Base-by-base conservation (phyloP, 2,113 vertebrate genomes). In the Aplodontia rufa region DNA sequence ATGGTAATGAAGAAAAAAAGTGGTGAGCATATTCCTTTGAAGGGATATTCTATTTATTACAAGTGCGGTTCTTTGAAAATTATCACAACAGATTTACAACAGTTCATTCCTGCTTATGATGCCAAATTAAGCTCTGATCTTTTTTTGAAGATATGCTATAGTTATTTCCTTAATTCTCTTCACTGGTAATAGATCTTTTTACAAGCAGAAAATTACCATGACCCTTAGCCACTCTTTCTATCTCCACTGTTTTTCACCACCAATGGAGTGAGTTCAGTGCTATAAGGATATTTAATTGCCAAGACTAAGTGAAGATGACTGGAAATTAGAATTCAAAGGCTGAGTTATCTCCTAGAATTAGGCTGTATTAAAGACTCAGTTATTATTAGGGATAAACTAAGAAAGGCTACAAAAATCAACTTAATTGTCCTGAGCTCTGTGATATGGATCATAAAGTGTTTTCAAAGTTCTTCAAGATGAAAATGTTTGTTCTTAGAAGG, bases 301-400 rank as follows among this genome's bases (percentile, higher is more conserved):
- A 96, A 96, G 94, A 93, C 96, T 97, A 97, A 98, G 79, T 76
- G 89, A 96, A 96, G 45, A 87, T 87, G 81, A 79, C 28, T 96
- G 91, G 53, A 97, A 97, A 97, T 98, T 93, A 87, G 92, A 94
- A 97, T 97, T 97, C 95, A 97, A 97, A 97, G 95, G 82, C 45
- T 78, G 90, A 97, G 79, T 90, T 72, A n/a, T 89, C 60, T 53
- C 53, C 91, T 81, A 96, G 79, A 95, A 86, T 47, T 86, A 90
- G 26, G 42, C 19, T 83, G 4, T 68, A 75, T 93, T 95, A 91
- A 53, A 96, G 62, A 93, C 62, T 74, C 86, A 93, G 68, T 94
- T 96, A 85, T 91, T 64, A 35, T 26, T 66, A 75, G 53, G 66
- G 47, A 95, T 95, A 95, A 75, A 89, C 60, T 81, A 40, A 80